These are phyloP conservation scores for Agrotis puta DNA, from an alignment of 2,888 invertebrate genomes.

Conservation along the genomic window DNA sequence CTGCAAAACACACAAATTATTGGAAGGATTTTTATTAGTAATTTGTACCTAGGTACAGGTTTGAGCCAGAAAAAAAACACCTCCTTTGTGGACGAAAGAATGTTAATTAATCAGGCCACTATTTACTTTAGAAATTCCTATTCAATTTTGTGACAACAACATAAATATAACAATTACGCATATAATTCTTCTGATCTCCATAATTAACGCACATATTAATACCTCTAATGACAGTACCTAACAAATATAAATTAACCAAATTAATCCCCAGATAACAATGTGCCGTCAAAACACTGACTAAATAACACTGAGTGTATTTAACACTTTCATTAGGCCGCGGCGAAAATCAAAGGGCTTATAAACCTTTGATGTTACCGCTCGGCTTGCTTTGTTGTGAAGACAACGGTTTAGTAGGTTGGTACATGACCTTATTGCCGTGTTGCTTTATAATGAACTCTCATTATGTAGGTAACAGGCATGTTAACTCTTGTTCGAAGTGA, in stretches of 20 bases:
- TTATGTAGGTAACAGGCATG: conserved; percentile 32
- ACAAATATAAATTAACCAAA: conserved; percentile 42
- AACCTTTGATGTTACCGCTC: conserved; percentile 70
- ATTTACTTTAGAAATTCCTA: background rate
- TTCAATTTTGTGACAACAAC: background rate
- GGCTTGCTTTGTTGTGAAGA: conserved; percentile 49
- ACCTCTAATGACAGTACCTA: background rate
- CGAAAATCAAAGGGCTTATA: conserved; percentile 67
- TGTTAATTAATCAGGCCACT: background rate
- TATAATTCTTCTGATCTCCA: no score
- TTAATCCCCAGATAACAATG: conserved; percentile 41
- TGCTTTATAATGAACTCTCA: conserved; percentile 47
- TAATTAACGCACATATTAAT: background rate
- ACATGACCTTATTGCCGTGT: conserved; percentile 50
- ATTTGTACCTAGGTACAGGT: no score
- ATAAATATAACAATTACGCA: no score
- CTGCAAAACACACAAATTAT: no score
- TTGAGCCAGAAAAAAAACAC: no score
- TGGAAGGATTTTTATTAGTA: no score
- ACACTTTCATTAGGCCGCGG: conserved; percentile 66
- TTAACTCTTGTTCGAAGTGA: conserved; percentile 7
- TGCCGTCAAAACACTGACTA: conserved; percentile 37
- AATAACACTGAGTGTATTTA: conserved; percentile 58
- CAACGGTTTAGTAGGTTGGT: conserved; percentile 38
- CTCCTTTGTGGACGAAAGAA: no score